Percentiles rank a stretch among this genome's conserved stretches.
Conservation (phyloP, 2,888 invertebrate species). For the Conops quadrifasciatus region DNA sequence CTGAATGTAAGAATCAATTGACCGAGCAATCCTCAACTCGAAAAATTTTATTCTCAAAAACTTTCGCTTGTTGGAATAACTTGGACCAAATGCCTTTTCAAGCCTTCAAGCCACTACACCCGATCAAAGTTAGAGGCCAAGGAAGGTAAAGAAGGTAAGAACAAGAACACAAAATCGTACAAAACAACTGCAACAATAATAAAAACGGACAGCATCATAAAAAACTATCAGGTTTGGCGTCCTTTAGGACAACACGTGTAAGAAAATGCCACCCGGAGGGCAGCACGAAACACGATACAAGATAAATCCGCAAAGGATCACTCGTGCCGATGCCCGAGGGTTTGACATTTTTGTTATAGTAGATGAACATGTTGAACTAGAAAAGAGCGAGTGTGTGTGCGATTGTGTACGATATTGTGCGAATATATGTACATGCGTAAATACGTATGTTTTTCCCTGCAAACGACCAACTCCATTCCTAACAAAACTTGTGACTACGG, state of each 20-base stretch:
- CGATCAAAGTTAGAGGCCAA: background rate
- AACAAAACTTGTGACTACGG: too few relatives aligned
- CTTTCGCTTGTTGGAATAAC: too few relatives aligned
- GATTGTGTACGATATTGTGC: conserved; percentile 21
- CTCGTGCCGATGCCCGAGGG: conserved; percentile 6
- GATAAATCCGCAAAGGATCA: conserved; percentile 2
- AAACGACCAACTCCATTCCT: too few relatives aligned
- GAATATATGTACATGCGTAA: conserved; percentile 42
- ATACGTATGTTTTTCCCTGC: too few relatives aligned
- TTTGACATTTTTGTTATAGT: conserved; percentile 42
- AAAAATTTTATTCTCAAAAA: too few relatives aligned
- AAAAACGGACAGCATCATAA: background rate
- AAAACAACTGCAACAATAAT: conserved; percentile 7
- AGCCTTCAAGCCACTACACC: too few relatives aligned
- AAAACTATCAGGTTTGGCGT: conserved; percentile 33
- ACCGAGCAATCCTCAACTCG: too few relatives aligned
- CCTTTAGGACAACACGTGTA: conserved; percentile 33
- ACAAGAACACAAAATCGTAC: conserved; percentile 6
- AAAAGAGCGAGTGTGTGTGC: conserved; percentile 26
- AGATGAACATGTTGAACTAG: conserved; percentile 6
- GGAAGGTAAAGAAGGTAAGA: background rate
- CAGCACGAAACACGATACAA: conserved; percentile 37
- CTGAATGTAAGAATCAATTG: too few relatives aligned
- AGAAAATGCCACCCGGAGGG: conserved; percentile 40
- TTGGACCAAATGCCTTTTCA: too few relatives aligned